Conservation (phyloP, 2,888 invertebrate genomes). For the Brachyptera putata region DNA sequence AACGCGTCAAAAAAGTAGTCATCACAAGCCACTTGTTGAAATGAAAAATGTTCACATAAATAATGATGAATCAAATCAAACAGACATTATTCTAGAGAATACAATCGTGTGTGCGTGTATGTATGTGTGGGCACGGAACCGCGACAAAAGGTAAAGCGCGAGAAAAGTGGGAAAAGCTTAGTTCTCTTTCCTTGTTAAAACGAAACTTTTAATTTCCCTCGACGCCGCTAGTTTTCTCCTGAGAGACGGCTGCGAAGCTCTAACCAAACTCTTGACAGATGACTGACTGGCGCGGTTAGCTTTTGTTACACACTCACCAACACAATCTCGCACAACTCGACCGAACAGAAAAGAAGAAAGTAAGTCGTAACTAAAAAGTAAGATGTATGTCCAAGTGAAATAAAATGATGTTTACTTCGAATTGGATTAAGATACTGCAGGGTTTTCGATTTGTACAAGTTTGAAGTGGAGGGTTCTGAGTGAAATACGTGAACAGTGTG, state of each 20-base stretch:
- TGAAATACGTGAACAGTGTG: too few species aligned
- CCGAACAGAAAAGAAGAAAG: slow-evolving; percentile 9
- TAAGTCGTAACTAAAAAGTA: neutral
- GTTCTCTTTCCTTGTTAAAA: slow-evolving; percentile 20
- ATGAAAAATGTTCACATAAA: too few species aligned
- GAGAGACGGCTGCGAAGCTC: slow-evolving; percentile 7
- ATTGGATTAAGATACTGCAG: too few species aligned
- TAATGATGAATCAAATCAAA: neutral
- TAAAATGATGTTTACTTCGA: slow-evolving; percentile 1
- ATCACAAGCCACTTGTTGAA: too few species aligned
- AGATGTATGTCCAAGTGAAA: too few species aligned
- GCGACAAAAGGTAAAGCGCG: neutral
- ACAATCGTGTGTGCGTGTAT: too few species aligned
- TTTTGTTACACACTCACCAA: slow-evolving; percentile 18
- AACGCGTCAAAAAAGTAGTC: too few species aligned
- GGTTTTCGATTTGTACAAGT: too few species aligned
- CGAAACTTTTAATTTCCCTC: slow-evolving; percentile 22
- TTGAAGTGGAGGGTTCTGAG: too few species aligned
- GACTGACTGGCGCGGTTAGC: slow-evolving; percentile 18
- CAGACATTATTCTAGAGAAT: too few species aligned
- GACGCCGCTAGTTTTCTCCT: neutral
- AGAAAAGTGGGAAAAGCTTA: slow-evolving; percentile 15
- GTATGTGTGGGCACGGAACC: too few species aligned
- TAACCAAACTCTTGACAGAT: slow-evolving; percentile 23
- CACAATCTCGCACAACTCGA: neutral